Conservation (phyloP, 2,797 vertebrate species). For the Triplophysa yarkandensis region DNA sequence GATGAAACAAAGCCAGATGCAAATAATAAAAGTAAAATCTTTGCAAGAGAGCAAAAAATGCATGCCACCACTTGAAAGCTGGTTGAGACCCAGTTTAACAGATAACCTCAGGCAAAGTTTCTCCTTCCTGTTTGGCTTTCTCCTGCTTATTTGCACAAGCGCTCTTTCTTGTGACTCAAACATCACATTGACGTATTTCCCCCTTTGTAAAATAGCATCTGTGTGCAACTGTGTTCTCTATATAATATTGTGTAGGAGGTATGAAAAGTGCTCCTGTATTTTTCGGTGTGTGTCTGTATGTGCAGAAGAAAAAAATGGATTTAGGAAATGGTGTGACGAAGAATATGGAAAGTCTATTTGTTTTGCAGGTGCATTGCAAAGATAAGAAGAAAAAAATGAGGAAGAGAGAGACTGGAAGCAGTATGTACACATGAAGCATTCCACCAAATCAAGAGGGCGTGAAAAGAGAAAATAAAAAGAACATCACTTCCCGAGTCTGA, state of each 20-base stretch:
- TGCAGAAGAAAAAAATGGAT: neutral
- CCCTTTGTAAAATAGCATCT: slow-evolving; percentile 28
- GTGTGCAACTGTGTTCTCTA: slow-evolving; percentile 8
- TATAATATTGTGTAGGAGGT: slow-evolving; percentile 9
- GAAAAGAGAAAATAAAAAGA: slow-evolving; percentile 22
- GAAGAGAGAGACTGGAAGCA: slow-evolving; percentile 4
- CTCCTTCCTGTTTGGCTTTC: slow-evolving; percentile 10
- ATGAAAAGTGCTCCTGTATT: neutral
- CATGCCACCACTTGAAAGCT: too few species aligned
- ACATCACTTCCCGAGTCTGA: slow-evolving; percentile 30
- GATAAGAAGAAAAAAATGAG: slow-evolving; percentile 45
- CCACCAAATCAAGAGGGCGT: slow-evolving; percentile 8
- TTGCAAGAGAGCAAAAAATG: neutral
- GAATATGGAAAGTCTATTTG: slow-evolving; percentile 28
- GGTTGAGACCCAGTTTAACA: neutral
- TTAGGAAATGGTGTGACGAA: slow-evolving; percentile 14
- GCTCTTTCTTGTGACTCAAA: slow-evolving; percentile 18
- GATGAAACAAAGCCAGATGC: neutral
- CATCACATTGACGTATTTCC: slow-evolving; percentile 44
- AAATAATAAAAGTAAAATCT: neutral
- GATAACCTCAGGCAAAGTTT: slow-evolving; percentile 21
- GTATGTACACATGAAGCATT: neutral
- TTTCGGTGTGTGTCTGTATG: neutral
- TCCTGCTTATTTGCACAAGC: neutral
- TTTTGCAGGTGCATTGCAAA: slow-evolving; percentile 44